Base-by-base conservation (phyloP, 2,113 vertebrate species). In the Asarcornis scutulata region DNA sequence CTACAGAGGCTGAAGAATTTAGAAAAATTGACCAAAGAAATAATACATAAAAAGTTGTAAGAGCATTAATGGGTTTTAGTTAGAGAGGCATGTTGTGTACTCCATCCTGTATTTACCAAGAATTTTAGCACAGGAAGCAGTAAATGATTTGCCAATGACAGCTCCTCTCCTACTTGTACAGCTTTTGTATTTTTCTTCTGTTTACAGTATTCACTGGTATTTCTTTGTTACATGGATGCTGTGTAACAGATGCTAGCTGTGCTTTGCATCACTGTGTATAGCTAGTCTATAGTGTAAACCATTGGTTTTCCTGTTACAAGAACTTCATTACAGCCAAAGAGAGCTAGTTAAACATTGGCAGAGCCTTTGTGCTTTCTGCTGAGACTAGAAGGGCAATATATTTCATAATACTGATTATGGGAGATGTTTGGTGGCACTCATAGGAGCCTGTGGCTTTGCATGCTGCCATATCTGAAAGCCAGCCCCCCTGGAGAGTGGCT, bases 401-500 rank as follows among this genome's bases (percentile, higher is more conserved):
- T 68, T 59, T 79, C 32, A 32, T 64, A 77, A 53, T 4, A 21
- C 15, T 31, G 27, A 9, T 6, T 27, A 58, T 11, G 11, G 18
- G 55, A 46, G 17, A 27, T 1, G 3, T 40, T 56, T 31, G 21
- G 40, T 14, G 50, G 64, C 46, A 8, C 1, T 0, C 0, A 2
- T 29, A 42, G 46, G 71, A 56, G 50, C 36, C 20, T 52, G 46
- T 21, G 40, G 32, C 60, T 83, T 62, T 67, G n/a, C 17, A 1
- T 60, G 9, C 29, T 42, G 40, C 31, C 4, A 0, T 32, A 11
- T 6, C 31, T 17, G 17, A 55, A 64, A 21, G 21, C 34, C 62
- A 56, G 29, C 3, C 0, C 6, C 0, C 1, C 29, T 2, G 2
- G 8, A 38, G 34, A 36, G 5, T 29, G 31, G 21, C 29, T 36